A percentile compares a stretch with the other conserved stretches of the same genome.
These are phyloP conservation scores for Crypturellus tataupa DNA, from an alignment of 2,797 vertebrate genomes.

Conservation along the genomic window DNA sequence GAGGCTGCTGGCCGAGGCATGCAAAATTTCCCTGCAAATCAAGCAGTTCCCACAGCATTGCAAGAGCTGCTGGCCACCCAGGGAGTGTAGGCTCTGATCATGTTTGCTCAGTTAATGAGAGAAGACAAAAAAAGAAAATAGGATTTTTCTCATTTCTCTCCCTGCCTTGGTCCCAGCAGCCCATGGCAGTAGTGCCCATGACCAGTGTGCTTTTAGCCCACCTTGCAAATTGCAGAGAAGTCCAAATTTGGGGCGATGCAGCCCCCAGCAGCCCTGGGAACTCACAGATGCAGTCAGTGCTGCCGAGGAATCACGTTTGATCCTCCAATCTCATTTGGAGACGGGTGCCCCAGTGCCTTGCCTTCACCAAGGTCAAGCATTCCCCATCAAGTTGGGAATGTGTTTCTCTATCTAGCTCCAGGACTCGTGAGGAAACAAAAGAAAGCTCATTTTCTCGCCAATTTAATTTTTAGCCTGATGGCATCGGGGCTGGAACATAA, in stretches of 20 bases:
- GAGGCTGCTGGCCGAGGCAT: no score
- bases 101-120: not conserved
- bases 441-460: conserved; percentile 39
- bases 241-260: conserved; percentile 25
- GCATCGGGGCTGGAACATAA: conserved; percentile 30
- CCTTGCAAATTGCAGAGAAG: conserved; percentile 6
- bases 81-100: not conserved
- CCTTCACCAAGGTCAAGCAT: not conserved
- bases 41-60: no score
- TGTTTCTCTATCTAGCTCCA: not conserved
- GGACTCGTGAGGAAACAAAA: conserved; percentile 44
- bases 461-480: conserved; percentile 45
- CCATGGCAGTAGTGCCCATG: no score
- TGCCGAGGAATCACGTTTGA: not conserved
- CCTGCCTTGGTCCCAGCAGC: fast-evolving
- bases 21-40: no score
- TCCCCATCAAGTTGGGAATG: not conserved
- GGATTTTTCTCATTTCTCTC: not conserved
- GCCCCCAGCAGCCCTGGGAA: not conserved
- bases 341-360: not conserved
- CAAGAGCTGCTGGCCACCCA: no score
- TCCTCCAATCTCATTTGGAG: not conserved
- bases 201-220: not conserved
- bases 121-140: not conserved
- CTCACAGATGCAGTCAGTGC: not conserved